These are phyloP conservation scores for Hirudinaria manillensis DNA, from an alignment of 2,888 invertebrate genomes.

Conservation along the genomic window DNA sequence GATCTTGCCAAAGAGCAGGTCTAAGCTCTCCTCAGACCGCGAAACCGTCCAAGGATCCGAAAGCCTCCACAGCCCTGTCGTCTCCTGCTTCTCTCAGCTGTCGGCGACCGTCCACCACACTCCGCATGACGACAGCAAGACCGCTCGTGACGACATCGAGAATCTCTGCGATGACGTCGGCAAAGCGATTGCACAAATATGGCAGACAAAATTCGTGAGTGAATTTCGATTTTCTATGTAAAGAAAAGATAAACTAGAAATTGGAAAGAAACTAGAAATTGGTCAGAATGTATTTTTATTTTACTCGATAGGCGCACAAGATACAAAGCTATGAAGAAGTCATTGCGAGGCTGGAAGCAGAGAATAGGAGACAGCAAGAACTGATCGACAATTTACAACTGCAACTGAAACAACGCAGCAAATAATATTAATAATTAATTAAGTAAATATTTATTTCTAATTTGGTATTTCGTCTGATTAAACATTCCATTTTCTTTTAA, in stretches of 20 bases:
- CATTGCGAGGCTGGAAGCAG: background rate
- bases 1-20: background rate
- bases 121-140: background rate
- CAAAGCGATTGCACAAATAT: too few relatives aligned
- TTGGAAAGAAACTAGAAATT: too few relatives aligned
- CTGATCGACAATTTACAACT: background rate
- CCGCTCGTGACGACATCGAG: background rate
- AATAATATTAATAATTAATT: too few relatives aligned
- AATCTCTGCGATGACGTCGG: background rate
- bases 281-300: background rate
- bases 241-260: background rate
- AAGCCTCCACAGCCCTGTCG: too few relatives aligned
- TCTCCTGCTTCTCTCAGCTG: too few relatives aligned
- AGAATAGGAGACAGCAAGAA: slow-evolving; percentile 4
- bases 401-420: too few relatives aligned
- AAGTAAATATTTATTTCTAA: too few relatives aligned
- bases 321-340: background rate
- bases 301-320: background rate
- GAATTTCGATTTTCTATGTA: background rate
- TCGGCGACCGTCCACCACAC: too few relatives aligned
- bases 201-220: background rate
- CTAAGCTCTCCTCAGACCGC: too few relatives aligned
- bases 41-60: too few relatives aligned
- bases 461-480: too few relatives aligned
- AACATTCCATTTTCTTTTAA: too few relatives aligned